Percentiles rank a stretch among this genome's conserved stretches.
Conservation (phyloP, 2,888 invertebrate species). For the Adelognathus sp. region DNA sequence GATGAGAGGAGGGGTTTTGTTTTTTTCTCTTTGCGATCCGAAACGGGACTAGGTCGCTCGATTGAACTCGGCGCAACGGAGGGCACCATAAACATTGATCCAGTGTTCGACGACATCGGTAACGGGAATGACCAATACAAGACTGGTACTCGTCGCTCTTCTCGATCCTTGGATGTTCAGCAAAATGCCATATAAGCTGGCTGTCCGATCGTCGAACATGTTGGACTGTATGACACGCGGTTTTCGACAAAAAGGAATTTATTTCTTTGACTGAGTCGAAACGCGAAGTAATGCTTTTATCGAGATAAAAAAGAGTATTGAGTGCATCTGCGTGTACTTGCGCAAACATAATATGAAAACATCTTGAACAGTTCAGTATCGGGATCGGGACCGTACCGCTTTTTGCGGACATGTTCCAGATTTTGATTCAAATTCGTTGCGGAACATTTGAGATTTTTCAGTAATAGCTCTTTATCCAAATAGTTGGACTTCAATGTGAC, state of each 20-base stretch:
- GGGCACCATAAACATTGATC: constrained; percentile 59
- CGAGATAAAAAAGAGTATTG: too few species aligned
- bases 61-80: constrained; percentile 47
- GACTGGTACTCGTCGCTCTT: constrained; percentile 51
- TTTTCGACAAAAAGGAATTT: constrained; percentile 3
- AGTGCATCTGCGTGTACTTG: too few species aligned
- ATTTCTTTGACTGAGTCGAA: too few species aligned
- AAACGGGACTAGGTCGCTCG: constrained; percentile 54
- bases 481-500: too few species aligned
- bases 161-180: constrained; percentile 45
- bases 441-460: too few species aligned
- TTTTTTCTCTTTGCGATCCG: constrained; percentile 53
- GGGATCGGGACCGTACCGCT: too few species aligned
- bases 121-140: constrained; percentile 53
- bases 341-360: too few species aligned
- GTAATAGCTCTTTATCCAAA: too few species aligned
- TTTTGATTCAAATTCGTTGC: too few species aligned
- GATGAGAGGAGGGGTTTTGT: constrained; percentile 22
- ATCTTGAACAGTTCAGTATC: too few species aligned
- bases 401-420: too few species aligned
- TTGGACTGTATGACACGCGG: constrained; percentile 27
- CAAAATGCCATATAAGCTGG: constrained; percentile 37
- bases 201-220: constrained; percentile 49
- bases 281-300: too few species aligned
- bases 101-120: constrained; percentile 35